Evolutionary conservation across 2,888 invertebrate genomes (phyloP).

Genomic region (Hemicrepidius hirtus): DNA sequence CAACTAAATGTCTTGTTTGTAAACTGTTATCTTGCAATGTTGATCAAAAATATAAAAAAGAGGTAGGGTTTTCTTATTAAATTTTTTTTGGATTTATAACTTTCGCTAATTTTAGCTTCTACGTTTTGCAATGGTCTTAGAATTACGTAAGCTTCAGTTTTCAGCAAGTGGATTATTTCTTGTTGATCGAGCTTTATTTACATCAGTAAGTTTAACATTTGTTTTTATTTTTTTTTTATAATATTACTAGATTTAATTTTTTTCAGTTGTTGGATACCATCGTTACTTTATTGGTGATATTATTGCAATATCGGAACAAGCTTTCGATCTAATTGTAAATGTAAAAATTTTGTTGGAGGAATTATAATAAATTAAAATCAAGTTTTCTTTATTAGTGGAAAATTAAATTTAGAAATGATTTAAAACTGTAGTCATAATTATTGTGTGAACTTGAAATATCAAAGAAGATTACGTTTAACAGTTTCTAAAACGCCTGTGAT

Average conservation of each 20-base stretch:
- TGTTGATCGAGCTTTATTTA: not conserved
- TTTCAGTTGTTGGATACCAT: not conserved
- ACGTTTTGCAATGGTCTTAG: not conserved
- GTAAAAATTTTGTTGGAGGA: too few species aligned
- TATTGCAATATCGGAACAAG: not conserved
- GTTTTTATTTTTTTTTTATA: too few species aligned
- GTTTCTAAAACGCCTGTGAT: too few species aligned
- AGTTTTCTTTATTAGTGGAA: too few species aligned
- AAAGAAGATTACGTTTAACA: too few species aligned
- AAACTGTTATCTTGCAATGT: not conserved
- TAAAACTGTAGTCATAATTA: too few species aligned
- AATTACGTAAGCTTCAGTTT: not conserved
- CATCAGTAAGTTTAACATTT: not conserved
- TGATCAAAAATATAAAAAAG: not conserved
- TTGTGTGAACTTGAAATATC: too few species aligned
- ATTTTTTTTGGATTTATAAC: not conserved
- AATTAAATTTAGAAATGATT: too few species aligned
- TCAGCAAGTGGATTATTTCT: not conserved
- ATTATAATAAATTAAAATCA: too few species aligned
- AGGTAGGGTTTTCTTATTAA: not conserved
- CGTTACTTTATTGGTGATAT: not conserved
- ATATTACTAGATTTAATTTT: too few species aligned
- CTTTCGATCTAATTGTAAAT: too few species aligned
- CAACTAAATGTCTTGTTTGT: not conserved
- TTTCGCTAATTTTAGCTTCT: not conserved